A percentile compares a stretch with the other conserved stretches of the same genome.
phyloP scores from a whole-genome alignment of 1,140 invertebrate species.

The Ceratitis capitata region DNA sequence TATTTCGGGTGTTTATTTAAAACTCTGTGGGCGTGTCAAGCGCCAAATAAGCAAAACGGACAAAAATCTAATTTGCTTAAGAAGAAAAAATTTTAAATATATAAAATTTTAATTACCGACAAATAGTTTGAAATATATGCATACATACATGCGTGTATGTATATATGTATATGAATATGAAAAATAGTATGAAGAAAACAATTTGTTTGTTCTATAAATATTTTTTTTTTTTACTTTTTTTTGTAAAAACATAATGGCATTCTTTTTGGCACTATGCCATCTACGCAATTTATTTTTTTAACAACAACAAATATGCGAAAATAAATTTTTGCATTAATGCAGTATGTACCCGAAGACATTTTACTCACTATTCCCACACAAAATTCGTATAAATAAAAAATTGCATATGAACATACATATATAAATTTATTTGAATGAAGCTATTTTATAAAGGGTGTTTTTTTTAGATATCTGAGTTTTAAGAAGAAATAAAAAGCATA shows the following conservation, averaged over 20 bases:
- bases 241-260: background rate
- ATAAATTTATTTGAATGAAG: no score
- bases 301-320: background rate
- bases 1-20: background rate
- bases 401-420: no score
- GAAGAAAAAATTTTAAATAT: background rate
- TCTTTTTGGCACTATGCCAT: constrained; percentile 13
- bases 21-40: constrained; percentile 8
- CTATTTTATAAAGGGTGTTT: no score
- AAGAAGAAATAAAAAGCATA: no score
- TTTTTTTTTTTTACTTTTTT: no score
- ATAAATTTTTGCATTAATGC: background rate
- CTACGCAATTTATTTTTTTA: constrained; percentile 33
- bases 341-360: background rate
- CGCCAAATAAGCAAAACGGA: background rate
- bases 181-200: no score
- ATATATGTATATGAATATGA: background rate
- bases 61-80: background rate
- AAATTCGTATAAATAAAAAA: no score
- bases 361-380: no score
- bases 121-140: background rate
- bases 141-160: background rate
- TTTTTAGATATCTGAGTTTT: no score
- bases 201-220: background rate
- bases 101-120: background rate